Base-by-base conservation (phyloP, 2,888 invertebrate species). In the Leptogaster cylindrica region DNA sequence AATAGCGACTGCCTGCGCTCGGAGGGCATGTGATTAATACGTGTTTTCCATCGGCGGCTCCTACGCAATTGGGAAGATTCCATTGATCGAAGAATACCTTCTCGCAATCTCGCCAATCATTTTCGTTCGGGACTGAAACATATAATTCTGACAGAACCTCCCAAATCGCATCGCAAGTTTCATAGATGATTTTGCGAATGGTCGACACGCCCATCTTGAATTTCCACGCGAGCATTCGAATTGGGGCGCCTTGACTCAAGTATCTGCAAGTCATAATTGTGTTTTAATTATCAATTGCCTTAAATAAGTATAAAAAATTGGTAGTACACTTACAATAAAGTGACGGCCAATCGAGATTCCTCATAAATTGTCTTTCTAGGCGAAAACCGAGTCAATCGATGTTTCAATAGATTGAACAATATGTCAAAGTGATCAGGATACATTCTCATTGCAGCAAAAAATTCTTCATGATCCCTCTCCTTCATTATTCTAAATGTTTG, bases 21-120 rank as follows among this genome's bases (percentile, higher is more conserved):
- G 41, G 41, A 3, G 41, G 41, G 41, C 41, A 16, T 16, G 14
- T 3, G 8, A 41, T 41, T 41, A 14, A 3, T 6, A 41, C 18
- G n/a, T 41, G 41, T 8, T 41, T 41, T 8, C 41, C 41, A 14
- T 41, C 41, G 3, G 18, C 18, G 41, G 14, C 16, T 18, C 41
- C 41, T 18, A 41, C 14, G 16, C 12, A 41, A 41, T 52, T 25
- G 14, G 50, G 50, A n/a, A n/a, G n/a, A n/a, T n/a, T n/a, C n/a
- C n/a, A n/a, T n/a, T n/a, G n/a, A n/a, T n/a, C n/a, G n/a, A n/a
- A n/a, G n/a, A n/a, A n/a, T n/a, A n/a, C n/a, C n/a, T n/a, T n/a
- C n/a, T n/a, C n/a, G n/a, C n/a, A n/a, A n/a, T n/a, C n/a, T 27
- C 28, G 4, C 50, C 50, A 50, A 12, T 48, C 48, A 18, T 23